Conservation (phyloP, 1,140 invertebrate genomes). For the Pseudomyrmex gracilis region DNA sequence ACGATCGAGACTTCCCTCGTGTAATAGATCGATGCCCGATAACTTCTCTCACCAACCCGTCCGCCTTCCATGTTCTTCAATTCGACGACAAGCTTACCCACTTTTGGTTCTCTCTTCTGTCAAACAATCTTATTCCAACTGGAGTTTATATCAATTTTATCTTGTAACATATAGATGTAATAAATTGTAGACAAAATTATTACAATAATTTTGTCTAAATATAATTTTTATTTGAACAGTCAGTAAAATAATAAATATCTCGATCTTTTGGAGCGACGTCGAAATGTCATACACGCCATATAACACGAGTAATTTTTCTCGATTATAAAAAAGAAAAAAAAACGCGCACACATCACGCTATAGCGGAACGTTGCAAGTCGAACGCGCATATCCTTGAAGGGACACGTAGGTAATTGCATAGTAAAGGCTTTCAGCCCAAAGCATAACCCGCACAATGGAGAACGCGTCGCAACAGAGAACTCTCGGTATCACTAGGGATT, state of each 20-base stretch:
- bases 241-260: no score
- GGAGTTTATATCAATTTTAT: neutral
- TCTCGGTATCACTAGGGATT: slow-evolving; percentile 51
- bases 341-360: neutral
- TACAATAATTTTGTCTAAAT: no score
- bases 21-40: slow-evolving; percentile 5
- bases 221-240: no score
- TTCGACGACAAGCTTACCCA: neutral
- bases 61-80: neutral
- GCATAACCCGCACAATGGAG: slow-evolving; percentile 43
- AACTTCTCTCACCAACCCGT: neutral
- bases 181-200: neutral
- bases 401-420: slow-evolving; percentile 50
- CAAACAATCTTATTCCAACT: neutral
- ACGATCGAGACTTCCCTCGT: slow-evolving; percentile 30
- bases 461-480: slow-evolving; percentile 47
- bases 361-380: neutral
- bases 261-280: no score
- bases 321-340: neutral
- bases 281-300: neutral
- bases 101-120: neutral
- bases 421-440: slow-evolving; percentile 50
- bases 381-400: slow-evolving; percentile 30
- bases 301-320: neutral
- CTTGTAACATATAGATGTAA: neutral